These are phyloP conservation scores for Furcifer pardalis DNA, from an alignment of 2,797 vertebrate genomes.

Conservation along the genomic window DNA sequence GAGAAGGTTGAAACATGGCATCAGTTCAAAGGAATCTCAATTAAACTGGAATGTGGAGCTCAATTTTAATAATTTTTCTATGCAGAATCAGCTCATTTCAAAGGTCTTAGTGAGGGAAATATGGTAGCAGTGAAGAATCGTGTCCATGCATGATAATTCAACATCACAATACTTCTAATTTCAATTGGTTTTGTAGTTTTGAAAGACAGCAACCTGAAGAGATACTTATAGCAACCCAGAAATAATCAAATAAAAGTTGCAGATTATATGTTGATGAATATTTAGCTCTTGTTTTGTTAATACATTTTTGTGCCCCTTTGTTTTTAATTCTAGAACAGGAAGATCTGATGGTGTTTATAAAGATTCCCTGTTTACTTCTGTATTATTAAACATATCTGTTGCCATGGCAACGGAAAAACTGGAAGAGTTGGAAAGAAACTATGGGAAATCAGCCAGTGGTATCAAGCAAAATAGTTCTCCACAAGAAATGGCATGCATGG, in stretches of 20 bases:
- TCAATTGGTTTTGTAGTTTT: slow-evolving; percentile 19
- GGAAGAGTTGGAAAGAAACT: slow-evolving; percentile 41
- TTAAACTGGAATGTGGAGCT: neutral
- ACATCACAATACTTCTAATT: neutral
- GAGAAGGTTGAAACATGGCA: neutral
- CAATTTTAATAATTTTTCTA: neutral
- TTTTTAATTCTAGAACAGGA: slow-evolving; percentile 47
- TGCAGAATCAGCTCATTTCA: neutral
- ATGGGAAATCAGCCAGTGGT: slow-evolving; percentile 18
- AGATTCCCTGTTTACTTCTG: slow-evolving; percentile 24
- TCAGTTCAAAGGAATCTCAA: neutral
- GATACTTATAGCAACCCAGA: neutral
- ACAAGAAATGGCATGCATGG: slow-evolving; percentile 32
- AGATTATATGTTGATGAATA: neutral
- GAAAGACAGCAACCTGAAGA: neutral
- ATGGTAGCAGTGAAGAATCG: neutral
- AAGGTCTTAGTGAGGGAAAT: neutral
- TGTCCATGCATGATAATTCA: neutral
- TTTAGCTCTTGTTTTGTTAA: slow-evolving; percentile 19
- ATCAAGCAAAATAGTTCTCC: slow-evolving; percentile 29
- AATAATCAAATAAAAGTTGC: neutral
- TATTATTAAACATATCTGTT: slow-evolving; percentile 41
- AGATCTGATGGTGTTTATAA: slow-evolving; percentile 41
- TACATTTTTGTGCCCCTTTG: slow-evolving; percentile 31
- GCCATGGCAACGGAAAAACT: slow-evolving; percentile 68